Percentiles rank a stretch among this genome's conserved stretches.
phyloP scores from a whole-genome alignment of 2,797 vertebrate genomes.

The Lagodon rhomboides region DNA sequence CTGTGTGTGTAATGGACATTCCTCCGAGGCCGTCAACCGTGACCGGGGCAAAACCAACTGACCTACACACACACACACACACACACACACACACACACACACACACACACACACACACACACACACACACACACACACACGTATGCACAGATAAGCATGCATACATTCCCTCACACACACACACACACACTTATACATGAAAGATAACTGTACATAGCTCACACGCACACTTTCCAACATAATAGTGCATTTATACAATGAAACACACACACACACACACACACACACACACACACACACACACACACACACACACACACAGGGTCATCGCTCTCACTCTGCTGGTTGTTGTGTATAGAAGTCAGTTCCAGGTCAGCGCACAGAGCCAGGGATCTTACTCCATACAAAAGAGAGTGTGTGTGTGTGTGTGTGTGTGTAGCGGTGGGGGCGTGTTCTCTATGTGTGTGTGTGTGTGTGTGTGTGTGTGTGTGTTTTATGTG shows the following conservation, averaged over 20 bases:
- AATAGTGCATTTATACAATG: constrained; percentile 39
- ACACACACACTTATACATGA: constrained; percentile 48
- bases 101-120: constrained; percentile 48
- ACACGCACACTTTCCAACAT: constrained; percentile 32
- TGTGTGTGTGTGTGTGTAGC: constrained; percentile 43
- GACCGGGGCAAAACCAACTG: constrained; percentile 77
- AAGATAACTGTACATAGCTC: constrained; percentile 51
- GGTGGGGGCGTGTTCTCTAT: constrained; percentile 14
- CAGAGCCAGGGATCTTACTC: constrained; percentile 76
- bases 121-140: constrained; percentile 32
- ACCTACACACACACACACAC: constrained; percentile 66
- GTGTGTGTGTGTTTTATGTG: constrained; percentile 28
- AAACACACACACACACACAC: constrained; percentile 9
- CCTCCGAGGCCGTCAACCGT: constrained; percentile 73
- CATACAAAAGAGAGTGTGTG: constrained; percentile 68
- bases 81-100: constrained; percentile 42
- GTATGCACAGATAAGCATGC: constrained; percentile 48
- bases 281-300: constrained; percentile 45
- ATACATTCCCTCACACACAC: constrained; percentile 26
- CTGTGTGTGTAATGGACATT: constrained; percentile 80
- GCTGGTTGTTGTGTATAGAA: constrained; percentile 82
- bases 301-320: constrained; percentile 52
- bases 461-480: constrained; percentile 32
- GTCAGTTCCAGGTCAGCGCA: constrained; percentile 82
- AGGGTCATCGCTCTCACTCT: constrained; percentile 80